A percentile compares a stretch with the other conserved stretches of the same genome.
Conservation (phyloP, 2,113 vertebrate genomes). For the Sorex araneus region DNA sequence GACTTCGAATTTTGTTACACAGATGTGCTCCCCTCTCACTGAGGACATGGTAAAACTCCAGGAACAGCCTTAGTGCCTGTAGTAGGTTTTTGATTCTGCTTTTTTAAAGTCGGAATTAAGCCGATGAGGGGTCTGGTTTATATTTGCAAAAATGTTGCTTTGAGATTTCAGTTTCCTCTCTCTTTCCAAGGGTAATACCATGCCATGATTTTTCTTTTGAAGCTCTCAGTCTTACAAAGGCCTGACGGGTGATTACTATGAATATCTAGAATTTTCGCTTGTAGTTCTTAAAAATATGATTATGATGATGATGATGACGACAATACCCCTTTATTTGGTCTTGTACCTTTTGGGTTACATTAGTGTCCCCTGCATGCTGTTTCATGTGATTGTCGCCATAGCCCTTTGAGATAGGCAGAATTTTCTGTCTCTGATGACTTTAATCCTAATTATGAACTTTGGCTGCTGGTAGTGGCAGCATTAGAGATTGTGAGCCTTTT, state of each 20-base stretch:
- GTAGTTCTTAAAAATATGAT: conserved; percentile 32
- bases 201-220: conserved; percentile 6
- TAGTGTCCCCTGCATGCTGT: not conserved
- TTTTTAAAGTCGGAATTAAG: not conserved
- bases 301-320: not conserved
- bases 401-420: conserved; percentile 46
- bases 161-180: not conserved
- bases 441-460: conserved; percentile 78
- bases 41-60: conserved; percentile 28
- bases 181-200: not conserved
- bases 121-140: conserved; percentile 27
- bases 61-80: conserved; percentile 33
- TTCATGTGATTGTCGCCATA: conserved; percentile 47
- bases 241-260: conserved; percentile 22
- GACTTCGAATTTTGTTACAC: conserved; percentile 64
- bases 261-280: conserved; percentile 19
- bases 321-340: conserved; percentile 25
- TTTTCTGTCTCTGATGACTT: conserved; percentile 73
- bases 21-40: not conserved
- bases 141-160: conserved; percentile 61
- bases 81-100: not conserved
- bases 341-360: conserved; percentile 36
- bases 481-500: conserved; percentile 79
- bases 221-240: conserved; percentile 48
- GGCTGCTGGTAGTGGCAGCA: conserved; percentile 68